Evolutionary conservation across 2,888 invertebrate species (phyloP).

Genomic region (Hypercompe scribonia): DNA sequence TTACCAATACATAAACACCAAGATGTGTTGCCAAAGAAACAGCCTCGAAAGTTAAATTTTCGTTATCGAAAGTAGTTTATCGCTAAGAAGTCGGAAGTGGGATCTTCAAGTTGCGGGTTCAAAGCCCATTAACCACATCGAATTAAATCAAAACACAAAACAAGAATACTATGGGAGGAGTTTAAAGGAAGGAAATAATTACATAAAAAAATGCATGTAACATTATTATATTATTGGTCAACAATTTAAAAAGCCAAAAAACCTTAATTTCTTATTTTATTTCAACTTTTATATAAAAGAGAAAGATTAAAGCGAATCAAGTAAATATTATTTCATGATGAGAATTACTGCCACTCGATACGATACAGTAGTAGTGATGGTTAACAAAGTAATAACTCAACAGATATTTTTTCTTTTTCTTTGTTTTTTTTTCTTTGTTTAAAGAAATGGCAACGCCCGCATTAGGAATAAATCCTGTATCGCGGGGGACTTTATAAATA

Average conservation of each 20-base stretch:
- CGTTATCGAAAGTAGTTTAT: neutral
- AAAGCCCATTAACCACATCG: conserved; percentile 2
- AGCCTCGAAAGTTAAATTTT: neutral
- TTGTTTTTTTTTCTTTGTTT: too few relatives aligned
- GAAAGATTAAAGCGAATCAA: neutral
- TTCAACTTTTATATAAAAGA: neutral
- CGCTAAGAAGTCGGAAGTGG: neutral
- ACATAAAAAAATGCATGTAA: neutral
- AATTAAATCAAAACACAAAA: neutral
- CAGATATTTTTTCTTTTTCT: too few relatives aligned
- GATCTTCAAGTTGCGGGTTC: conserved; percentile 3
- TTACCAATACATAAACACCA: neutral
- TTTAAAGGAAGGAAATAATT: neutral
- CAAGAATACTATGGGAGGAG: neutral
- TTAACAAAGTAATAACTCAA: too few relatives aligned
- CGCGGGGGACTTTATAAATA: too few relatives aligned
- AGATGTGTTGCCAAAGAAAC: neutral
- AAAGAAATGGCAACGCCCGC: too few relatives aligned
- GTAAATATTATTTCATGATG: too few relatives aligned
- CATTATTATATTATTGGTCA: neutral
- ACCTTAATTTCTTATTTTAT: neutral
- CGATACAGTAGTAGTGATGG: too few relatives aligned
- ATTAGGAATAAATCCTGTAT: too few relatives aligned
- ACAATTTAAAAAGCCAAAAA: too few relatives aligned
- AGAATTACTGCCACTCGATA: too few relatives aligned